Base-by-base conservation (phyloP, 2,797 vertebrate species). In the Odontamblyopus lacepedii region DNA sequence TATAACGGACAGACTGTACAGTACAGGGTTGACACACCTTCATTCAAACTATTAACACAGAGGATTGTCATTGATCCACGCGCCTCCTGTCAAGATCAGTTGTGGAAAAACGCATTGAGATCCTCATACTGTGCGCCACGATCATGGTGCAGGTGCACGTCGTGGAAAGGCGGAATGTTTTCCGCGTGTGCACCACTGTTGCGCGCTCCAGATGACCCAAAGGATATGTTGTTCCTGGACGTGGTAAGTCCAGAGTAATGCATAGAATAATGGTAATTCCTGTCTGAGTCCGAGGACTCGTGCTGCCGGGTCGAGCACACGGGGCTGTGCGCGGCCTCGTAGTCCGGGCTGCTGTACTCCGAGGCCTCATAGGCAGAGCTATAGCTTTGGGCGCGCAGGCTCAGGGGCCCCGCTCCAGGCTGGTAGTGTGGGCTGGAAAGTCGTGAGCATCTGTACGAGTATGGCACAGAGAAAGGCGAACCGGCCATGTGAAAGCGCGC, bases 241-340 rank as follows among this genome's bases (percentile, higher is more conserved):
- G 94, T 91, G 78, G 93, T 94, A 85, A 97, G 94, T 89, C 95
- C 94, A 78, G 96, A 95, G 91, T 98, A 99, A 94, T 98, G 97
- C 96, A 98, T 96, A 96, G 97, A 97, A 90, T 98, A 99, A 78
- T 97, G 97, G 87, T 97, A 99, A 92, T 95, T 96, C 91, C 97
- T 96, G 83, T 99, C 98, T 32, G 95, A 90, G 87, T 98, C 96
- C 0, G 96, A 93, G 59, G 96, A 88, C 76, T 94, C 94, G 78
- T 94, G 94, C 84, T 96, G 95, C 88, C 96, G 95, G 73, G 97
- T 97, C 87, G 97, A 92, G 85, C 97, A 98, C 78, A 96, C 95
- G 11, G 98, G 97, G 80, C 97, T 99, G 84, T 97, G 94, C 56
- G 95, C 95, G 64, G 94, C 95, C 81, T 99, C 97, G 83, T 98